Conservation (phyloP, 2,113 vertebrate genomes). For the Elachura formosa region DNA sequence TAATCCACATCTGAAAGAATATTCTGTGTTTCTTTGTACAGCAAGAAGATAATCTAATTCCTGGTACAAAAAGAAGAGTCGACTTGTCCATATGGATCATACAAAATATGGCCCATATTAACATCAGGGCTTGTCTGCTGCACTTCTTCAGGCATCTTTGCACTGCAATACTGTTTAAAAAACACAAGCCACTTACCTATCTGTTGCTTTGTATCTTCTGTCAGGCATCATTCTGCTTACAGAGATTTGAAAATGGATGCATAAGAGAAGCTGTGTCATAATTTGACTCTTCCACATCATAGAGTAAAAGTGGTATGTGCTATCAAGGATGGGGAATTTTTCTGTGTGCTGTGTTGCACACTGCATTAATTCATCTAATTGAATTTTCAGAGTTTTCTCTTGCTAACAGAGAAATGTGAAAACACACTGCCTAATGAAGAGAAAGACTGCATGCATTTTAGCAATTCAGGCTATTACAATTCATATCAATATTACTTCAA, state of each 20-base stretch:
- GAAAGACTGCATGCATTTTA: constrained; percentile 34
- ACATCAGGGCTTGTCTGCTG: background rate
- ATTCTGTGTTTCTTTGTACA: background rate
- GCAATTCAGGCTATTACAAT: background rate
- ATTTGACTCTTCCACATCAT: background rate
- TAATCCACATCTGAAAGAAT: background rate
- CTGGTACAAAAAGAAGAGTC: background rate
- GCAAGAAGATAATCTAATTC: background rate
- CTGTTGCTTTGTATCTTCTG: background rate
- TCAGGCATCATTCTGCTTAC: background rate
- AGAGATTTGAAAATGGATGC: constrained; percentile 3
- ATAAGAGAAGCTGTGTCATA: constrained; percentile 9
- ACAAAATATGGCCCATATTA: background rate
- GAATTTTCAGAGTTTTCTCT: constrained; percentile 55
- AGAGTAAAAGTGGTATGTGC: background rate
- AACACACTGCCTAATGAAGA: constrained; percentile 32
- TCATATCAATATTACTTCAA: background rate
- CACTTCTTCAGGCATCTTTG: background rate
- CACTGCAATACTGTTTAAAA: background rate
- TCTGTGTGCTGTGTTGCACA: constrained; percentile 35
- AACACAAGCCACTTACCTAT: background rate
- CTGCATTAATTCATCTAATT: constrained; percentile 60
- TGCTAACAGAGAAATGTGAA: constrained; percentile 43
- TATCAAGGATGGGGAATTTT: background rate
- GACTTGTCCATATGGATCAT: background rate